A percentile compares a stretch with the other conserved stretches of the same genome.
These are phyloP conservation scores for Drosophila barbarae DNA, from an alignment of 2,888 invertebrate species.

Conservation along the genomic window DNA sequence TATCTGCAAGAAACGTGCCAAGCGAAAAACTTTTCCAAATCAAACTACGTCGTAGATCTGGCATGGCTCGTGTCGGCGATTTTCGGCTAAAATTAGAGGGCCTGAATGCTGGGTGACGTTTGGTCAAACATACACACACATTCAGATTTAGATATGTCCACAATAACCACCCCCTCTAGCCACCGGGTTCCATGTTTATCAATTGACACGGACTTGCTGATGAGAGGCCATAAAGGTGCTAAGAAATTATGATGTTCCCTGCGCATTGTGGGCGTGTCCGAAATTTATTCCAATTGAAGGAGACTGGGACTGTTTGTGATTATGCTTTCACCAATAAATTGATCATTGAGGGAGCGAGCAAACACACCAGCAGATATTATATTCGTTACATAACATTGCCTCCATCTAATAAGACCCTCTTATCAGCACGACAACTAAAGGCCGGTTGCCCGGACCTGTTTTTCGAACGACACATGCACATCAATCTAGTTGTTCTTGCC, in stretches of 20 bases:
- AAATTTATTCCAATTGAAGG: constrained; percentile 3
- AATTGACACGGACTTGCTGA: constrained; percentile 25
- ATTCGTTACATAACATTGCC: constrained; percentile 53
- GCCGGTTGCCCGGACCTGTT: constrained; percentile 35
- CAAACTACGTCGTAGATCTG: constrained; percentile 46
- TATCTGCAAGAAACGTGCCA: constrained; percentile 45
- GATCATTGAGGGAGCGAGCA: constrained; percentile 17
- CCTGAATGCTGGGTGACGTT: constrained; percentile 17
- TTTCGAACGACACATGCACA: constrained; percentile 11
- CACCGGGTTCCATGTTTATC: not conserved
- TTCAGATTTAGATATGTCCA: not conserved
- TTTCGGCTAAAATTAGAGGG: constrained; percentile 55
- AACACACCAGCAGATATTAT: constrained; percentile 24
- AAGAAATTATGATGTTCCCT: constrained; percentile 21
- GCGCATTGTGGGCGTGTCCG: constrained; percentile 24
- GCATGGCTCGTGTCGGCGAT: constrained; percentile 40
- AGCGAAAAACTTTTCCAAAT: constrained; percentile 36
- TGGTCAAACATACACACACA: not conserved
- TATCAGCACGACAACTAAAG: constrained; percentile 44
- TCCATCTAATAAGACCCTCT: constrained; percentile 35
- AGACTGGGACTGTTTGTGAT: constrained; percentile 4
- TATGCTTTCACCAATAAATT: constrained; percentile 8
- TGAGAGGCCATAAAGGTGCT: constrained; percentile 39
- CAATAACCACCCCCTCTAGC: not conserved
- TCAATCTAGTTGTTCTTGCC: constrained; percentile 11